Conservation (phyloP, 2,797 vertebrate species). For the Anguilla megastoma region DNA sequence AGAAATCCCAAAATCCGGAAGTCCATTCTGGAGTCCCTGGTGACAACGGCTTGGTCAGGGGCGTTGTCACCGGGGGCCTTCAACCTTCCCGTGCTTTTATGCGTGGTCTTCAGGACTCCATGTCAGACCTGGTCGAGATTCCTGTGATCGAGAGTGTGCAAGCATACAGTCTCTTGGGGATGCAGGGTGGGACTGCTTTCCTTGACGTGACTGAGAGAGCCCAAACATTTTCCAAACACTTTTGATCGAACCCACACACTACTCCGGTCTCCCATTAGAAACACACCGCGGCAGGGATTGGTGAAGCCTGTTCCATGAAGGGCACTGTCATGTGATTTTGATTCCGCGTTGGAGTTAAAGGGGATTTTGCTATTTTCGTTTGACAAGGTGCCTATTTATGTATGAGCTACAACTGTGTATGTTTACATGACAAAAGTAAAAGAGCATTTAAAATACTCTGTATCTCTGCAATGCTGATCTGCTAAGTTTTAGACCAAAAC, state of each 20-base stretch:
- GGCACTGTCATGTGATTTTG: not conserved
- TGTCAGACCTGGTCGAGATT: not conserved
- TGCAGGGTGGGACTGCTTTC: not conserved
- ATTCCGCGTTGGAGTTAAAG: not conserved
- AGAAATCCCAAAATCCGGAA: not conserved
- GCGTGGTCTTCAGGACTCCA: not conserved
- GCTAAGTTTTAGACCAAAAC: slow-evolving; percentile 3
- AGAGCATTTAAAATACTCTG: not conserved
- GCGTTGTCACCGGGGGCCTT: not conserved
- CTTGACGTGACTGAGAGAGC: not conserved
- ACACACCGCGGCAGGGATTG: not conserved
- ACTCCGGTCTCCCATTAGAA: not conserved
- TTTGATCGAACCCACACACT: not conserved
- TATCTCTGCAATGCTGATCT: not conserved
- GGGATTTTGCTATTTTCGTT: not conserved
- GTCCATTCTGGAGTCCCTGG: not conserved
- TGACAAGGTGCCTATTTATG: not conserved
- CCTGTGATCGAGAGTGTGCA: not conserved
- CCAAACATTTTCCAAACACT: not conserved
- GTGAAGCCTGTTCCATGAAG: not conserved
- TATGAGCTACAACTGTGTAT: not conserved
- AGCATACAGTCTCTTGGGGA: not conserved
- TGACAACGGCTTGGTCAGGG: not conserved
- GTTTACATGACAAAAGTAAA: not conserved
- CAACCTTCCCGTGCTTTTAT: not conserved